A percentile compares a stretch with the other conserved stretches of the same genome.
These are phyloP conservation scores for Limanda limanda DNA, from an alignment of 2,113 vertebrate species.

Conservation along the genomic window DNA sequence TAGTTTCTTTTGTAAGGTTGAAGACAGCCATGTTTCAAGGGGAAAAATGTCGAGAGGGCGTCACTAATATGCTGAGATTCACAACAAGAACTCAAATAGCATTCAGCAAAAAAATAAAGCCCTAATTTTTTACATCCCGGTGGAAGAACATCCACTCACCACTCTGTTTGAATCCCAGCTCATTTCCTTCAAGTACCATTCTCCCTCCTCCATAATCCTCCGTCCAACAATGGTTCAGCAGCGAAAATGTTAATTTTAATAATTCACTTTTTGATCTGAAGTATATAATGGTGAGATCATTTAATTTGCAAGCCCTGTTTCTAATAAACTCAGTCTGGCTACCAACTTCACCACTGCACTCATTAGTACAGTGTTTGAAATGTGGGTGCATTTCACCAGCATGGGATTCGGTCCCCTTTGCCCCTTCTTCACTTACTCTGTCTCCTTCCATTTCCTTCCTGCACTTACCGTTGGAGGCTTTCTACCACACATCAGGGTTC, in stretches of 20 bases:
- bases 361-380: constrained; percentile 29
- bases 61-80: constrained; percentile 6
- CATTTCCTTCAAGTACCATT: constrained; percentile 36
- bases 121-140: constrained; percentile 1
- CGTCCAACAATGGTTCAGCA: constrained; percentile 24
- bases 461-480: constrained; percentile 28
- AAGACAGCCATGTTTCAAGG: background rate
- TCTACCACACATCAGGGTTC: constrained; percentile 24
- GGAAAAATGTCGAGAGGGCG: background rate
- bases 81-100: constrained; percentile 17
- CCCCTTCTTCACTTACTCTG: background rate
- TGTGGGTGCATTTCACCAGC: constrained; percentile 15
- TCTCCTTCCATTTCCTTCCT: constrained; percentile 12
- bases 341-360: constrained; percentile 17
- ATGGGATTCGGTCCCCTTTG: constrained; percentile 2
- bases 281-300: constrained; percentile 28
- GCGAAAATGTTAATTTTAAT: constrained; percentile 52
- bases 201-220: background rate
- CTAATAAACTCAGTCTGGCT: constrained; percentile 11
- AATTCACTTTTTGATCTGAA: constrained; percentile 53
- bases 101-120: constrained; percentile 24
- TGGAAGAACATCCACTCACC: constrained; percentile 8
- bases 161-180: constrained; percentile 35
- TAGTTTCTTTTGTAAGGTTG: constrained; percentile 2
- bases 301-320: constrained; percentile 25